phyloP scores from a whole-genome alignment of 2,113 vertebrate species.

The Natator depressus region DNA sequence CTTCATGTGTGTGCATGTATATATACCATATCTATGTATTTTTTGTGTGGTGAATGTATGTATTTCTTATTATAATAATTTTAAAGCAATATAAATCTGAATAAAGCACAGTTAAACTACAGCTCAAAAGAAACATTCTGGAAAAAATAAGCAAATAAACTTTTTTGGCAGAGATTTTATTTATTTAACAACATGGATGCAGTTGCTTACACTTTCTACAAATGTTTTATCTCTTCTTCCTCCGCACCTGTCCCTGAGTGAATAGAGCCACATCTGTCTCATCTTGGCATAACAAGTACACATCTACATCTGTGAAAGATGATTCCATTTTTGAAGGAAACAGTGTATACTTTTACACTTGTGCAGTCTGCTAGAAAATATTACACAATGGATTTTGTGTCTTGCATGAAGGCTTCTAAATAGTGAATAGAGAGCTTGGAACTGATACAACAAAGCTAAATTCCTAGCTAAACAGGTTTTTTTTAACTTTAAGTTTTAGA shows the following conservation, averaged over 20 bases:
- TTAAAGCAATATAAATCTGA: conserved; percentile 62
- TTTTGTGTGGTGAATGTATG: neutral
- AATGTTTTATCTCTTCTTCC: conserved; percentile 90
- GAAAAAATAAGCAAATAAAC: conserved; percentile 74
- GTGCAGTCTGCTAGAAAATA: conserved; percentile 75
- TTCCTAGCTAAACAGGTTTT: conserved; percentile 42
- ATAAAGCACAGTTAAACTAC: conserved; percentile 70
- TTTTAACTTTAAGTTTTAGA: conserved; percentile 22
- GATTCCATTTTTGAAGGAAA: conserved; percentile 85
- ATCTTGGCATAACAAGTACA: conserved; percentile 86
- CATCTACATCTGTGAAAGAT: conserved; percentile 87
- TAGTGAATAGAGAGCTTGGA: conserved; percentile 74
- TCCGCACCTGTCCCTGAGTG: conserved; percentile 87
- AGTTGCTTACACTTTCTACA: conserved; percentile 86
- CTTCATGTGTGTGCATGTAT: neutral
- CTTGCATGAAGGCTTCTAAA: conserved; percentile 77
- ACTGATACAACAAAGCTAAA: conserved; percentile 67
- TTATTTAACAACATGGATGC: conserved; percentile 85
- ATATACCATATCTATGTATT: accelerated
- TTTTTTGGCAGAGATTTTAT: conserved; percentile 81
- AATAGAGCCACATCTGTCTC: conserved; percentile 90
- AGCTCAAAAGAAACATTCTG: conserved; percentile 82
- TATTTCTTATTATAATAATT: conserved; percentile 35
- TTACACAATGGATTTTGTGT: conserved; percentile 81
- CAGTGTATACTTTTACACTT: conserved; percentile 81